Percentiles rank a stretch among this genome's conserved stretches.
phyloP scores from a whole-genome alignment of 1,140 invertebrate genomes.

The Lepidurus apus region DNA sequence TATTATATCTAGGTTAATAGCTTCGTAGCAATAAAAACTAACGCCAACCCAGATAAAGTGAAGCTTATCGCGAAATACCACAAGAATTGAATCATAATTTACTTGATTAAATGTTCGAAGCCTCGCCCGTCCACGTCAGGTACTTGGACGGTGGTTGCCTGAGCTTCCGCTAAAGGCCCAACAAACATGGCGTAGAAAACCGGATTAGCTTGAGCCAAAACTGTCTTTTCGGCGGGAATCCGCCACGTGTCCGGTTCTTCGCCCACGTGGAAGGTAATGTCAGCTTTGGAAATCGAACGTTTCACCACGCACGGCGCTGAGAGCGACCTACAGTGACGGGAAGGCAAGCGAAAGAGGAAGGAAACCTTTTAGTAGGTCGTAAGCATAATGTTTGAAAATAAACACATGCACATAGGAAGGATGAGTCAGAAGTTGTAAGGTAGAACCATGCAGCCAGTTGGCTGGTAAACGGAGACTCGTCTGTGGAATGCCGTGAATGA shows the following conservation, averaged over 20 bases:
- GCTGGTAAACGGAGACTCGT: too few species aligned
- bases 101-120: slow-evolving; percentile 61
- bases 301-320: background rate
- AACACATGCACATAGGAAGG: too few species aligned
- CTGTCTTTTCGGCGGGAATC: slow-evolving; percentile 59
- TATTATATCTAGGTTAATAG: slow-evolving; percentile 35
- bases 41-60: background rate
- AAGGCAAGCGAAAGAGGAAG: background rate
- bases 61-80: slow-evolving; percentile 27
- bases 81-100: slow-evolving; percentile 32
- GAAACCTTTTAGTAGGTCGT: too few species aligned
- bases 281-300: slow-evolving; percentile 44
- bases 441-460: too few species aligned
- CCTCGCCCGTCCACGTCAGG: slow-evolving; percentile 60
- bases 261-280: slow-evolving; percentile 61
- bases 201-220: slow-evolving; percentile 55
- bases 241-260: slow-evolving; percentile 54
- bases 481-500: background rate
- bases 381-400: too few species aligned
- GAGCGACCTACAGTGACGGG: background rate
- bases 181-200: slow-evolving; percentile 57
- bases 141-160: slow-evolving; percentile 42
- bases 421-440: too few species aligned
- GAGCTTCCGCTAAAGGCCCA: slow-evolving; percentile 37
- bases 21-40: slow-evolving; percentile 30